Evolutionary conservation across 1,140 invertebrate species (phyloP).

Genomic region (Aleiodes sp.): DNA sequence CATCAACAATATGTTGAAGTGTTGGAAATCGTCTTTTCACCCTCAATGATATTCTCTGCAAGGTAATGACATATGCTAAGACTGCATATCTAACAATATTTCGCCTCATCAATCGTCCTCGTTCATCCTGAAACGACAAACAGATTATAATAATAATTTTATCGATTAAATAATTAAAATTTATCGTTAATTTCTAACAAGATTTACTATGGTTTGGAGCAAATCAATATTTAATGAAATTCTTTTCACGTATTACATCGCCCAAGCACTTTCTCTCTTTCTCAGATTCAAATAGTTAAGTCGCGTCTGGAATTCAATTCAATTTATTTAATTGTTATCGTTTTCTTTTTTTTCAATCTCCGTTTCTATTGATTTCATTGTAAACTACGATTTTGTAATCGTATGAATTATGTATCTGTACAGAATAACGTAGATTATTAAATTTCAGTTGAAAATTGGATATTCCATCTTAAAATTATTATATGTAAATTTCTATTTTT

Average conservation of each 20-base stretch:
- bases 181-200: background rate
- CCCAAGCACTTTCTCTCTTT: slow-evolving; percentile 1
- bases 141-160: slow-evolving; percentile 30
- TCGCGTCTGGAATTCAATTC: slow-evolving; percentile 5
- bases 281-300: background rate
- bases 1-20: slow-evolving; percentile 89
- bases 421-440: too few species aligned
- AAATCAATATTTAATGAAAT: background rate
- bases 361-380: background rate
- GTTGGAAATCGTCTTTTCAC: slow-evolving; percentile 91
- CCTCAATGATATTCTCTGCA: slow-evolving; percentile 86
- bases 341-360: background rate
- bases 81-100: slow-evolving; percentile 92
- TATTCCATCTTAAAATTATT: too few species aligned
- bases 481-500: too few species aligned
- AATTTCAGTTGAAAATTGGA: too few species aligned
- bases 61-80: slow-evolving; percentile 85
- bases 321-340: background rate
- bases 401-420: background rate
- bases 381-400: slow-evolving; percentile 11
- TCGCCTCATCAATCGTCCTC: slow-evolving; percentile 83
- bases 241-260: background rate
- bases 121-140: slow-evolving; percentile 80
- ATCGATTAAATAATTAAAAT: background rate
- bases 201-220: background rate